phyloP scores from a whole-genome alignment of 53 echinoderm and acorn worm species.

The Mesocentrotus franciscanus region DNA sequence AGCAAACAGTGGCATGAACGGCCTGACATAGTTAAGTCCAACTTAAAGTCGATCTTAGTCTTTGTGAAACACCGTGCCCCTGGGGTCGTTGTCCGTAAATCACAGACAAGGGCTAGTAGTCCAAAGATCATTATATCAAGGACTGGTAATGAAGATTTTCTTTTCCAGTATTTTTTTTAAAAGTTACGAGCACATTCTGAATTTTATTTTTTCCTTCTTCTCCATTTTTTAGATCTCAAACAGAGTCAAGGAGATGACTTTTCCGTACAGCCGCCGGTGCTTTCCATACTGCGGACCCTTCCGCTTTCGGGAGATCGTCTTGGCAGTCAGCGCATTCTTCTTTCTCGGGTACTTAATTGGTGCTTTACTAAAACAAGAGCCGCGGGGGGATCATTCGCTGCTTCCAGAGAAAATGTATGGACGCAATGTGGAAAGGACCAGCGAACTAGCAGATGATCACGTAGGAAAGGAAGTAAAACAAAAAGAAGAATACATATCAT shows the following conservation, averaged over 20 bases:
- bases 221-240: background rate
- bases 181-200: no score
- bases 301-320: background rate
- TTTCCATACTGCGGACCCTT: background rate
- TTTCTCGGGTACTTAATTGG: slow-evolving; percentile 1
- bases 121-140: no score
- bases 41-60: no score
- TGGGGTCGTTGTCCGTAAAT: no score
- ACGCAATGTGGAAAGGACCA: background rate
- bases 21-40: no score
- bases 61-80: no score
- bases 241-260: background rate
- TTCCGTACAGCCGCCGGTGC: slow-evolving; percentile 22
- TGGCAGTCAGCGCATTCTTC: slow-evolving; percentile 5
- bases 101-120: no score
- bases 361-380: background rate
- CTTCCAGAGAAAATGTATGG: background rate
- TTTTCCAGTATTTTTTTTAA: no score
- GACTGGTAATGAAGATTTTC: no score
- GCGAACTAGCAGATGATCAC: background rate
- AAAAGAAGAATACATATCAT: background rate
- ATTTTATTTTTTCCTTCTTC: background rate
- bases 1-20: no score
- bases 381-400: background rate
- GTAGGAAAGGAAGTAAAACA: background rate